Conservation (phyloP, 64 coral and sea anemone species). For the Montipora cactus region DNA sequence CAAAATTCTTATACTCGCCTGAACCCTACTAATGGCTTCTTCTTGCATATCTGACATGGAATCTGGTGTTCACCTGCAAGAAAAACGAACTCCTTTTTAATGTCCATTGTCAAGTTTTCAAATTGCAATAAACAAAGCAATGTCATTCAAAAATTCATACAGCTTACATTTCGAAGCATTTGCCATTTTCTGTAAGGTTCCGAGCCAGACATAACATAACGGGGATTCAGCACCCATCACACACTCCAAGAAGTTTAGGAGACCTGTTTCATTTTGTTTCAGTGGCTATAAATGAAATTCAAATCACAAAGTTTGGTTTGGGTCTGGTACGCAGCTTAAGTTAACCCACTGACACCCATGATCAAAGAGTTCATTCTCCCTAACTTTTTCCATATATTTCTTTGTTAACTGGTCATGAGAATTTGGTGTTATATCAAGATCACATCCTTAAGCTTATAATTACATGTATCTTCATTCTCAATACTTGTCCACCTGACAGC, state of each 20-base stretch:
- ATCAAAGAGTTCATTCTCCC: too few species aligned
- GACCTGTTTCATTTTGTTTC: slow-evolving; percentile 78
- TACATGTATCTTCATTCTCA: too few species aligned
- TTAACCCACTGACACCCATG: too few species aligned
- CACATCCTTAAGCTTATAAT: too few species aligned
- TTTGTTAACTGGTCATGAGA: too few species aligned
- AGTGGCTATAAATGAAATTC: slow-evolving; percentile 67
- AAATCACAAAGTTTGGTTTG: background rate
- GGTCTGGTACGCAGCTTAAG: too few species aligned
- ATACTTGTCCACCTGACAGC: too few species aligned
- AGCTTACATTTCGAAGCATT: slow-evolving; percentile 87
- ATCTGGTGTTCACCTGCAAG: slow-evolving; percentile 89
- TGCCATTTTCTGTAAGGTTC: slow-evolving; percentile 92
- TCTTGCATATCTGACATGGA: slow-evolving; percentile 84
- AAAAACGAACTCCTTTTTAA: background rate
- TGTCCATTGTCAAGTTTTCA: background rate
- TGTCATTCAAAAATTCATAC: background rate
- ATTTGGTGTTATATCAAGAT: too few species aligned
- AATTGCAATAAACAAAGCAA: background rate
- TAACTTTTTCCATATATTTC: too few species aligned
- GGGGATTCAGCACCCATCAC: slow-evolving; percentile 82
- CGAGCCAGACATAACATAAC: slow-evolving; percentile 80
- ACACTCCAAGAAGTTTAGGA: slow-evolving; percentile 89
- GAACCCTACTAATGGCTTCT: slow-evolving; percentile 76
- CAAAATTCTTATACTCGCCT: slow-evolving; percentile 24